Base-by-base conservation (phyloP, 2,888 invertebrate species). In the Parnassius glacialis region DNA sequence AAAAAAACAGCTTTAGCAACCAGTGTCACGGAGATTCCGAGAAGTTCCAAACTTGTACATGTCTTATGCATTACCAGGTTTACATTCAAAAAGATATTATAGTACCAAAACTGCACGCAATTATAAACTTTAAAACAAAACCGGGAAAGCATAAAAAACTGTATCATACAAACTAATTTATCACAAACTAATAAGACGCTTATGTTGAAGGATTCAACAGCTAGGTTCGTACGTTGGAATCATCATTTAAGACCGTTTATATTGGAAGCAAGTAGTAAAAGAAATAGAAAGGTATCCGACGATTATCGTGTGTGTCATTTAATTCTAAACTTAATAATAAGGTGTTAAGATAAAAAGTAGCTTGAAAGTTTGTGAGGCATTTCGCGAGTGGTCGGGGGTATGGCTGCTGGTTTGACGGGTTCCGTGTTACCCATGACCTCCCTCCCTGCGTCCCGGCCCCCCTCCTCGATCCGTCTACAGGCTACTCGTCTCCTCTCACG, bases 361-460 rank as follows among this genome's bases (percentile, higher is more conserved):
- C 43, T 70, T 69, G 61, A 50, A 3, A 43, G 61, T 63, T 62
- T 41, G 64, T 55, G 64, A 73, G 80, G 84, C 80, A 88, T 89
- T 90, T 89, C 82, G 90, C 90, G 84, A 86, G 81, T 77, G 73
- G 76, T 76, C 71, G 75, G 72, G 79, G 75, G 79, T 62, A 62
- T 78, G 78, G 80, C 74, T 81, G 85, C 87, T 85, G 84, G 89
- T 88, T 80, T 79, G 87, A 88, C 90, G 77, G 90, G 90, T 87
- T 90, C 90, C 84, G 90, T 90, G 89, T 90, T 90, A 90, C 90
- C 70, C 89, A 71, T 69, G 61, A 67, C 70, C 65, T 70, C 72
- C 76, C 74, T 75, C 70, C 10, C 65, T 67, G 70, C 62, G 71
- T 70, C 72, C 61, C 67, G 54, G 56, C 16, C 58, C 62, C 61